phyloP scores from a whole-genome alignment of 2,113 vertebrate genomes.

The Tympanuchus pallidicinctus region DNA sequence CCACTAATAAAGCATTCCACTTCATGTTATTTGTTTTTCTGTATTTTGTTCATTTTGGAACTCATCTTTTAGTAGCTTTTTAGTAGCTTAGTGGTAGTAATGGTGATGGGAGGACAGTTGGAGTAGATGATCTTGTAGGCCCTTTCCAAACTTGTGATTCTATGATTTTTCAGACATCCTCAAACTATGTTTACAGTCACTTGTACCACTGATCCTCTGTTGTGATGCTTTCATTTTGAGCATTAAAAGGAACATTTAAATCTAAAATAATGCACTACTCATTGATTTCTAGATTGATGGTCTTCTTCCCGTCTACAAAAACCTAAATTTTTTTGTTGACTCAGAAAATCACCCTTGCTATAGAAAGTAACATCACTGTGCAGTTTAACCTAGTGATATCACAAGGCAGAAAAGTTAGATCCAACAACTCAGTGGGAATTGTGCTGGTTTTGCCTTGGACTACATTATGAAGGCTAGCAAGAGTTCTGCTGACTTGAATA shows the following conservation, averaged over 20 bases:
- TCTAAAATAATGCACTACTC: background rate
- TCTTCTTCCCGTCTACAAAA: background rate
- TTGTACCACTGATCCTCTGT: background rate
- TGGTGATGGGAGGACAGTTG: too few species aligned
- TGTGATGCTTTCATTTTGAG: background rate
- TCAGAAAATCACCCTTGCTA: background rate
- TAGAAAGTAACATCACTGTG: fast-evolving
- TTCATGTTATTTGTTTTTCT: background rate
- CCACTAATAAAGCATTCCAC: background rate
- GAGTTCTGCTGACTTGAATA: background rate
- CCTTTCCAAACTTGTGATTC: too few species aligned
- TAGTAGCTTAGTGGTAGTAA: too few species aligned
- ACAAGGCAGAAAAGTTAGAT: background rate
- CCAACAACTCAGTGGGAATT: background rate
- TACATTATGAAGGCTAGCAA: background rate
- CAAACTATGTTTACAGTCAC: background rate
- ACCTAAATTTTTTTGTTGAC: background rate
- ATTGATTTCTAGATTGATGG: background rate
- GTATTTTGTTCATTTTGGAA: background rate
- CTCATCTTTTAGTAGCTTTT: background rate
- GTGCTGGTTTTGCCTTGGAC: background rate
- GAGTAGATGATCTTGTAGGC: too few species aligned
- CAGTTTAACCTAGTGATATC: background rate
- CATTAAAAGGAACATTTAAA: background rate
- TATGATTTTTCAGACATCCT: background rate